Evolutionary conservation across 2,888 invertebrate species (phyloP).

Genomic region (Cotesia congregata): DNA sequence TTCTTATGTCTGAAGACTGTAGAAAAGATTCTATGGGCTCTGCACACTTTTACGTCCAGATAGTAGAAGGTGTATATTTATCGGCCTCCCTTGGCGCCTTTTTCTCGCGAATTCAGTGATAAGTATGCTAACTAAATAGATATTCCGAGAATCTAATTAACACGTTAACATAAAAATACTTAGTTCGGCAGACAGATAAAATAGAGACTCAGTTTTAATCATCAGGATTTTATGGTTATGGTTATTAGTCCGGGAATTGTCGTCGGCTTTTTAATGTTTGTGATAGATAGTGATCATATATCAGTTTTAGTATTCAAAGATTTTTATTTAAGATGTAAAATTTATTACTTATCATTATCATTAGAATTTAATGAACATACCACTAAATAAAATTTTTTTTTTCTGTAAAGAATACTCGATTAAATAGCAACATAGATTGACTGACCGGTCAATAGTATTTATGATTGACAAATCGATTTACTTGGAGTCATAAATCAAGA

Average conservation of each 20-base stretch:
- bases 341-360: no score
- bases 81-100: neutral
- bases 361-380: no score
- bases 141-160: constrained; percentile 62
- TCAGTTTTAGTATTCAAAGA: no score
- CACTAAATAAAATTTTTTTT: constrained; percentile 23
- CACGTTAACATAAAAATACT: constrained; percentile 52
- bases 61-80: neutral
- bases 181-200: constrained; percentile 29
- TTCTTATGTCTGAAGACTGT: constrained; percentile 38
- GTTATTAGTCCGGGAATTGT: no score
- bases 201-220: neutral
- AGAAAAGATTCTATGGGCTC: constrained; percentile 33
- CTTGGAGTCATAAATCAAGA: constrained; percentile 32
- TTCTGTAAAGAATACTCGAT: neutral
- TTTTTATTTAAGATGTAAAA: no score
- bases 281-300: no score
- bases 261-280: no score
- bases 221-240: no score
- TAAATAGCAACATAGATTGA: neutral
- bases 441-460: neutral
- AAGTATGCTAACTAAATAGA: constrained; percentile 69
- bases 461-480: constrained; percentile 27
- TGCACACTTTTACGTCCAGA: neutral
- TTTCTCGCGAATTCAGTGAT: constrained; percentile 55